A percentile compares a stretch with the other conserved stretches of the same genome.
phyloP scores from a whole-genome alignment of 2,113 vertebrate genomes.

The Vanacampus margaritifer region DNA sequence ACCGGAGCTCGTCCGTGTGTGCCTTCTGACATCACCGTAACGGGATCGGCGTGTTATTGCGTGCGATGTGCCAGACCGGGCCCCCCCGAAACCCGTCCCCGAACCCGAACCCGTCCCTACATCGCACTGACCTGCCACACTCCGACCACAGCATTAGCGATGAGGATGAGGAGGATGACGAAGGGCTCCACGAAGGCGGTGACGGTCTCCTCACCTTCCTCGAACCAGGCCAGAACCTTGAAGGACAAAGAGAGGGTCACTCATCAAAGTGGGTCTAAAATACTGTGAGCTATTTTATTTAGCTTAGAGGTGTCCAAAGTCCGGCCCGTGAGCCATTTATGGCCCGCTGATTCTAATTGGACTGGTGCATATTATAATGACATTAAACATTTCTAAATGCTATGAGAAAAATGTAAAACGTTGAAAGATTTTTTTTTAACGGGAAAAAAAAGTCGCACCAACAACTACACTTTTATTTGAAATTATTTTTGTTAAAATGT shows the following conservation, averaged over 20 bases:
- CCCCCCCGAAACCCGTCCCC: background rate
- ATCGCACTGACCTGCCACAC: slow-evolving; percentile 85
- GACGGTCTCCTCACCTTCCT: slow-evolving; percentile 89
- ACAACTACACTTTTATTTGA: no score
- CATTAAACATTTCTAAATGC: no score
- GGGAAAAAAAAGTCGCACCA: no score
- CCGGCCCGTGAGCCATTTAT: no score
- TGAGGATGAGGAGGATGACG: slow-evolving; percentile 89
- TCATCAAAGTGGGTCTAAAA: background rate
- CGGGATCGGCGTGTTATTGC: slow-evolving; percentile 32
- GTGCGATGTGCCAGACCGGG: slow-evolving; percentile 3
- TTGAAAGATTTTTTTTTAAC: no score
- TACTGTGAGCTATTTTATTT: background rate
- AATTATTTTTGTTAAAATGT: no score
- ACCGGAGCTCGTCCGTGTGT: slow-evolving; percentile 22
- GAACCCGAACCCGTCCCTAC: background rate
- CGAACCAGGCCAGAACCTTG: slow-evolving; percentile 93
- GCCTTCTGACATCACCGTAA: slow-evolving; percentile 31
- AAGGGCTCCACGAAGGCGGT: slow-evolving; percentile 91
- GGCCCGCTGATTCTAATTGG: no score
- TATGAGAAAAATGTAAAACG: no score
- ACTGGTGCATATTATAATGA: no score
- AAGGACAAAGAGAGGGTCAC: background rate
- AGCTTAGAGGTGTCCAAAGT: background rate
- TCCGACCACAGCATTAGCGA: slow-evolving; percentile 87